Base-by-base conservation (phyloP, 2,113 vertebrate species). In the Reinhardtius hippoglossoides region DNA sequence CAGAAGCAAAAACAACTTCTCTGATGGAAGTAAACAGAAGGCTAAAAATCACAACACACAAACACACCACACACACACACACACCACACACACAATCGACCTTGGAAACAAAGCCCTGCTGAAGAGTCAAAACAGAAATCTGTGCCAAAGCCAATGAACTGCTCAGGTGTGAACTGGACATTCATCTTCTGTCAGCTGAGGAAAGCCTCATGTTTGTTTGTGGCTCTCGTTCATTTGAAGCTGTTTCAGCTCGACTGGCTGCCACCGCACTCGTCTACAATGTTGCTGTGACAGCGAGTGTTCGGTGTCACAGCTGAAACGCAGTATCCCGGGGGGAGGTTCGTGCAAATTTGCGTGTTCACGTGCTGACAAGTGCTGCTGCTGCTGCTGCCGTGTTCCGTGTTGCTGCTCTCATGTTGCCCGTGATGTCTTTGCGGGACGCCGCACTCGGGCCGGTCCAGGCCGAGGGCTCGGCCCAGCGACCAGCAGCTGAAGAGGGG, bases 401-500 rank as follows among this genome's bases (percentile, higher is more conserved):
- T 26, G 78, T 40, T 2, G 18, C 52, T 60, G 72, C 69, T 79
- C 66, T 79, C 62, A 55, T 71, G 74, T 75, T 52, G 74, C 83
- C 73, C 56, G 9, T 70, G 82, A 84, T 68, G 87, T 71, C 73
- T 73, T 77, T 84, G 80, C 48, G 82, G 86, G 88, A 81, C 40
- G 65, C 88, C 71, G 56, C 86, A 71, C 79, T 82, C 20, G 44
- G 44, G 66, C 81, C 70, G 1, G 63, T 84, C 78, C 83, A 50
- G 78, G 64, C 74, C 18, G 14, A 71, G 85, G 81, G 35, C 74
- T 55, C 21, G 71, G 74, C 67, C 70, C 73, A 57, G 78, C 46
- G 74, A 55, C 60, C 88, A 9, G 81, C 78, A 73, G 86, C 79
- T 79, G 75, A 21, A 67, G 78, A 62, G 4, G 63, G 80, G 82